Conservation (phyloP, 2,797 vertebrate species). For the Eptatretus atami region DNA sequence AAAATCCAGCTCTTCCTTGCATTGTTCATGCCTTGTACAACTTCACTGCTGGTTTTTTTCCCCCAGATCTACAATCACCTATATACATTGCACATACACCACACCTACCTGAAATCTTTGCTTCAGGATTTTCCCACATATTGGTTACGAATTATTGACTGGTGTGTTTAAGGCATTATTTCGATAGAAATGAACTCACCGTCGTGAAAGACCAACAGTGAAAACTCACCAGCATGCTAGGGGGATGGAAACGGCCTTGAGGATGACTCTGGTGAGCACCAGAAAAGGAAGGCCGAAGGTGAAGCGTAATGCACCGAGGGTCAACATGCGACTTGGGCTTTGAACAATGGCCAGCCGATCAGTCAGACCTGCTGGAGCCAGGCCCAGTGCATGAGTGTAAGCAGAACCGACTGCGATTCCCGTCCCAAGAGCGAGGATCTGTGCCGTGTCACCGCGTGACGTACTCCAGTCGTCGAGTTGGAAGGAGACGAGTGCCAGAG, state of each 20-base stretch:
- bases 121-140: too few relatives aligned
- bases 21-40: too few relatives aligned
- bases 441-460: constrained; percentile 63
- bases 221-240: constrained; percentile 23
- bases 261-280: constrained; percentile 21
- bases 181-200: too few relatives aligned
- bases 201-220: neutral
- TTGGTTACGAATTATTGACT: too few relatives aligned
- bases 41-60: too few relatives aligned
- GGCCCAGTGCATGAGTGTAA: constrained; percentile 22
- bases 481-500: constrained; percentile 60
- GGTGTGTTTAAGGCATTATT: too few relatives aligned
- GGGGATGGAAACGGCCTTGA: constrained; percentile 50
- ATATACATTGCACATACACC: too few relatives aligned
- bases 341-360: constrained; percentile 20
- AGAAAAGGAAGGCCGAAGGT: constrained; percentile 35
- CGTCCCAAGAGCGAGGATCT: constrained; percentile 63
- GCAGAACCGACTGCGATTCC: constrained; percentile 57
- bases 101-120: too few relatives aligned
- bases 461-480: constrained; percentile 92
- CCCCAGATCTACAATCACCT: too few relatives aligned
- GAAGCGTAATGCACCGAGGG: constrained; percentile 17
- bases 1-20: too few relatives aligned
- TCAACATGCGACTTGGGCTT: constrained; percentile 20
- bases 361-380: constrained; percentile 11